Base-by-base conservation (phyloP, 2,113 vertebrate species). In the Paralichthys olivaceus region DNA sequence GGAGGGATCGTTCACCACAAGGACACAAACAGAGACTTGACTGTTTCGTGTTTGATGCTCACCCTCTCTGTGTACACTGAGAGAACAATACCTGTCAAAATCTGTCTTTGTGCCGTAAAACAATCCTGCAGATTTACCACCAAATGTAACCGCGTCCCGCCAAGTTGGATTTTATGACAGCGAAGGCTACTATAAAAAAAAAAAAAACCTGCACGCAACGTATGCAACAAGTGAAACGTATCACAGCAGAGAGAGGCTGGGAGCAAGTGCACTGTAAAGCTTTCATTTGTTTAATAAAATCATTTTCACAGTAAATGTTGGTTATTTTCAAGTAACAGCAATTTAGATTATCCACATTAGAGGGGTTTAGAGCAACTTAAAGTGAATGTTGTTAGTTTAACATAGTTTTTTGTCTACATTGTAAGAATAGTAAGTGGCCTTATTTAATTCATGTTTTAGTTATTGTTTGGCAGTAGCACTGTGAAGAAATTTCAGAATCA, bases 21-120 rank as follows among this genome's bases (percentile, higher is more conserved):
- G 85, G 79, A 85, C 83, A 77, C 75, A 84, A 72, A 73, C 71
- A 87, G 72, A 84, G 73, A 72, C 73, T 68, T 7, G 40, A 68
- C 34, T 77, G 45, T 47, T 20, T 66, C 9, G 25, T 67, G 23
- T 75, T 66, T 68, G 55, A 77, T 75, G 72, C 69, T 77, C 62
- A 26, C 6, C 47, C 56, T 25, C 53, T 12, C 3, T 43, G 62
- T 61, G 22, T 45, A 66, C 67, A 13, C 51, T 0, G 4, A 4
- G 13, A 76, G 59, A 82, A 82, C 75, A 84, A 70, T 75, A 72
- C 51, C 70, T 53, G 57, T 25, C 64, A 70, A 54, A 28, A 77
- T 80, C 57, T 29, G 69, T 64, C 83, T 85, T 68, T 40, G 70
- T 68, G 77, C 51, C 79, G 54, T 75, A 62, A 90, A 86, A 62